Conservation (phyloP, 2,888 invertebrate genomes). For the Tenthredo notha region DNA sequence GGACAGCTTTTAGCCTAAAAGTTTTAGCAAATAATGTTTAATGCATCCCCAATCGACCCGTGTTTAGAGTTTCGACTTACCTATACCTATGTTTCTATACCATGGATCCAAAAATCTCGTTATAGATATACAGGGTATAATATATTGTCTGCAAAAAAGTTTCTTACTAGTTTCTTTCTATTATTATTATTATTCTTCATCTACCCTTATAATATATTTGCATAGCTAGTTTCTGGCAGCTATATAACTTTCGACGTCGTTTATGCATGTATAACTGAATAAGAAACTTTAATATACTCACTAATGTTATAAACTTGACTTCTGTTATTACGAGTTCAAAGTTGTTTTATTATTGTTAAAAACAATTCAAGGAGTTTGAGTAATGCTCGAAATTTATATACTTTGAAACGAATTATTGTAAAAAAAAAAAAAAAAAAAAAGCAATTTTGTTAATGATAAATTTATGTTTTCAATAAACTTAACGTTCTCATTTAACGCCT, state of each 20-base stretch:
- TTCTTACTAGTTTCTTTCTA: conserved; percentile 1
- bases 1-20: conserved; percentile 53
- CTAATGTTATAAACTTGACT: background rate
- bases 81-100: background rate
- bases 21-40: conserved; percentile 54
- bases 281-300: background rate
- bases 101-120: background rate
- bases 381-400: background rate
- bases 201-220: conserved; percentile 5
- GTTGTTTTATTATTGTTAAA: background rate
- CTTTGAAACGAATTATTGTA: background rate
- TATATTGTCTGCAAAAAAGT: conserved; percentile 24
- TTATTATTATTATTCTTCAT: too few species aligned
- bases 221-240: background rate
- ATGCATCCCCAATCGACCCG: conserved; percentile 51
- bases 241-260: too few species aligned
- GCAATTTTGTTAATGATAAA: too few species aligned
- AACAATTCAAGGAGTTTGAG: background rate
- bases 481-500: background rate
- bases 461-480: background rate
- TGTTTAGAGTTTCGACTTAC: conserved; percentile 27
- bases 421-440: background rate
- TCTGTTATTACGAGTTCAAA: background rate
- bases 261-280: background rate
- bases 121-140: background rate